A percentile compares a stretch with the other conserved stretches of the same genome.
These are phyloP conservation scores for Formica aserva DNA, from an alignment of 2,888 invertebrate species.

Conservation along the genomic window DNA sequence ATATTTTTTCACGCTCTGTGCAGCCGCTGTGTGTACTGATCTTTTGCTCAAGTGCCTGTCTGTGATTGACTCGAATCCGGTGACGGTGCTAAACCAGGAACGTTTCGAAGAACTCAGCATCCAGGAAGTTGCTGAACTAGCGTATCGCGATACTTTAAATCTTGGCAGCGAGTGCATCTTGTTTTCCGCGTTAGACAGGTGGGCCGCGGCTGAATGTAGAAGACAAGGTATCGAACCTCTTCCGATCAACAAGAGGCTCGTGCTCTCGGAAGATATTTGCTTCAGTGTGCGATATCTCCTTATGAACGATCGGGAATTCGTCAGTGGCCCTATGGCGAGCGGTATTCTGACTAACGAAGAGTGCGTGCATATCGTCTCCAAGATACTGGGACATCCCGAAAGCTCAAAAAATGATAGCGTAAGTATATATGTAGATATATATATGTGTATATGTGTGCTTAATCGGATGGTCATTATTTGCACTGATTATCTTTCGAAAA, in stretches of 20 bases:
- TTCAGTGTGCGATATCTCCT: constrained; percentile 90
- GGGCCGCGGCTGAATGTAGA: constrained; percentile 88
- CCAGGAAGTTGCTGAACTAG: constrained; percentile 89
- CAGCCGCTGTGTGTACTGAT: constrained; percentile 87
- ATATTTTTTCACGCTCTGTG: background rate
- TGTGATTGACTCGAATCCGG: constrained; percentile 88
- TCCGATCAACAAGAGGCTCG: constrained; percentile 86
- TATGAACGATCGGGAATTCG: constrained; percentile 89
- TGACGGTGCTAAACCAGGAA: constrained; percentile 87
- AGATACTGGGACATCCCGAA: constrained; percentile 78
- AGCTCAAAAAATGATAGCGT: constrained; percentile 47
- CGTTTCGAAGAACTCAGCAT: constrained; percentile 89
- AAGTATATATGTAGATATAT: background rate
- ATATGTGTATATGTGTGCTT: background rate
- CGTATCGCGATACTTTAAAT: constrained; percentile 90
- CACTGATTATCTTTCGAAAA: background rate
- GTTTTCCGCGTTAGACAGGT: constrained; percentile 89
- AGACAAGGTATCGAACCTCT: constrained; percentile 87
- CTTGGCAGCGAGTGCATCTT: constrained; percentile 89
- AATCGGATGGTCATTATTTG: background rate
- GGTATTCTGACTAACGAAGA: constrained; percentile 87
- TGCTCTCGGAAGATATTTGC: constrained; percentile 86
- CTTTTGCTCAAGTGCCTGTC: constrained; percentile 90
- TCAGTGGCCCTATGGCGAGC: constrained; percentile 87
- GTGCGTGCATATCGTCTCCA: constrained; percentile 80